Base-by-base conservation (phyloP, 2,888 invertebrate species). In the Gryllus longicercus region DNA sequence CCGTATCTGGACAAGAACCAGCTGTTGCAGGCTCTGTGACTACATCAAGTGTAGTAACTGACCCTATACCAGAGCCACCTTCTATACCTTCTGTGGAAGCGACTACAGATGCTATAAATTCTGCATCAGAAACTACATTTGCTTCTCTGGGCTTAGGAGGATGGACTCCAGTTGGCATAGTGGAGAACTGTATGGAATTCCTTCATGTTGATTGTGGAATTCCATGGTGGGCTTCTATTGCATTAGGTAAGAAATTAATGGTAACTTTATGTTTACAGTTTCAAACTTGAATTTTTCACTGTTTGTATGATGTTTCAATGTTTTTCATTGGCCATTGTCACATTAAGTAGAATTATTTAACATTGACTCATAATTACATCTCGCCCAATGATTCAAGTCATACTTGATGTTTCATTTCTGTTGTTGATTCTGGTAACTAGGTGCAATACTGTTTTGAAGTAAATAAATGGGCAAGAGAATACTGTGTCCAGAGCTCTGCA, bases 151-250 rank as follows among this genome's bases (percentile, higher is more conserved):
- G 97, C 0, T 89, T 98, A 25, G 96, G 95, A 2, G 93, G 95
- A 50, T 95, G 93, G 91, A 88, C 90, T 21, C 98, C 98, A 0
- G 90, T 93, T 1, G 97, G 98, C 0, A 86, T 96, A 10, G 90
- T 96, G 18, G 95, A 98, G 86, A 90, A 92, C 77, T 90, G 91
- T 82, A 88, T 98, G 84, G 98, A 99, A 87, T 93, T 89, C 84
- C 84, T 97, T 74, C 98, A 99, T 86, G 90, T 95, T n/a, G 87
- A 90, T 0, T 87, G 91, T 16, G 95, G 94, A 84, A 83, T 98
- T 16, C 98, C 98, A 0, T 99, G 99, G 99, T 99, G 98, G 97
- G 92, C 90, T 74, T 89, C 95, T 16, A 97, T 98, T 84, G 89
- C 93, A 3, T 87, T 93, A 80, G 94, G 93, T 92, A 87, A 84